phyloP scores from a whole-genome alignment of 1,140 invertebrate species.

The Magallana gigas region DNA sequence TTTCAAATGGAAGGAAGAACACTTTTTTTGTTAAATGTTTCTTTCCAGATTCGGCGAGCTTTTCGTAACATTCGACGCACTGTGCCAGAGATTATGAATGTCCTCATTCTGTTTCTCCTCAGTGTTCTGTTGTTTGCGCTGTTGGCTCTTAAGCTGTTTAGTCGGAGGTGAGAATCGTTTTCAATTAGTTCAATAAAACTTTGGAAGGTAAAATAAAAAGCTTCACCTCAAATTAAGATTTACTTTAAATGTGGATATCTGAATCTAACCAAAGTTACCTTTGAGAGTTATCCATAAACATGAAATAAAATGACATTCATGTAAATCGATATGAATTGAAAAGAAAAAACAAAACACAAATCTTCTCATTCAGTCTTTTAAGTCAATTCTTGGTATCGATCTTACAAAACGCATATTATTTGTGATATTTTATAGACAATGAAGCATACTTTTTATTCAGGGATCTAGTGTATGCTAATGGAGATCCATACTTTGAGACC shows the following conservation, averaged over 20 bases:
- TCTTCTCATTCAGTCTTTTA: too few relatives aligned
- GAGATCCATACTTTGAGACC: constrained; percentile 79
- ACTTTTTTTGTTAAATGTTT: neutral
- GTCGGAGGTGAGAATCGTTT: constrained; percentile 62
- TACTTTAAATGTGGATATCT: too few relatives aligned
- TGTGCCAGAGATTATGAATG: constrained; percentile 81
- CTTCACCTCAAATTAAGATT: too few relatives aligned
- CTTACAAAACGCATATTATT: neutral
- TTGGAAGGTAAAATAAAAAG: too few relatives aligned
- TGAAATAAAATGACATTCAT: too few relatives aligned
- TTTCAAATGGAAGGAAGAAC: neutral
- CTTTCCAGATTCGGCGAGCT: constrained; percentile 78
- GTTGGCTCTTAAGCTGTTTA: constrained; percentile 81
- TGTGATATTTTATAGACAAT: neutral
- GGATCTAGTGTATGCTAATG: constrained; percentile 76
- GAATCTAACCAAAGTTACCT: too few relatives aligned
- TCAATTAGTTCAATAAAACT: too few relatives aligned
- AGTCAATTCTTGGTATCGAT: too few relatives aligned
- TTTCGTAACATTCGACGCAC: constrained; percentile 82
- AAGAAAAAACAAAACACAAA: too few relatives aligned
- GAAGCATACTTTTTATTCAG: constrained; percentile 39
- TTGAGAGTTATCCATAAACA: too few relatives aligned
- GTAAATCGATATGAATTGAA: too few relatives aligned
- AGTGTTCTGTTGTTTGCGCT: constrained; percentile 80
- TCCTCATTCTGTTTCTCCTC: constrained; percentile 80